These are phyloP conservation scores for Platycheirus albimanus DNA, from an alignment of 2,888 invertebrate species.

Conservation along the genomic window DNA sequence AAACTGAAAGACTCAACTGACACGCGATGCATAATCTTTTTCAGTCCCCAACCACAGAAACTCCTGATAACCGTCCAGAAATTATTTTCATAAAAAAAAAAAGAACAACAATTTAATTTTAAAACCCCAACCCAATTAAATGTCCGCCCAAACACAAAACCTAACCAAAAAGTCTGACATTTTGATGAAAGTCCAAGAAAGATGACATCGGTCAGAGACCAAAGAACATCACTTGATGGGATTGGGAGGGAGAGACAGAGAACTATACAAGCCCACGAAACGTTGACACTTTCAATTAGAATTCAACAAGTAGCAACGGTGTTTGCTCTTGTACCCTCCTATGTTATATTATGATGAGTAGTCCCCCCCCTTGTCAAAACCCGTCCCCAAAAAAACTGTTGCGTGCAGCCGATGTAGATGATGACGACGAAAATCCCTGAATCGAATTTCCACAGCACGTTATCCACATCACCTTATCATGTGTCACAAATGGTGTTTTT, in stretches of 20 bases:
- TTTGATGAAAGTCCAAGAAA: slow-evolving; percentile 63
- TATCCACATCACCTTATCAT: slow-evolving; percentile 59
- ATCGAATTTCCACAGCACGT: slow-evolving; percentile 58
- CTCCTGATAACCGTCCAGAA: slow-evolving; percentile 13
- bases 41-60: not conserved
- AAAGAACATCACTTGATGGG: slow-evolving; percentile 51
- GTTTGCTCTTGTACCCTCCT: not conserved
- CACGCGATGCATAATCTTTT: too few relatives aligned
- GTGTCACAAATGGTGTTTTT: slow-evolving; percentile 54
- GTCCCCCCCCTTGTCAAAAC: not conserved
- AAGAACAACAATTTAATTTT: slow-evolving; percentile 20
- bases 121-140: slow-evolving; percentile 56
- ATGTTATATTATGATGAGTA: too few relatives aligned
- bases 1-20: slow-evolving; percentile 18
- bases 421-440: slow-evolving; percentile 41
- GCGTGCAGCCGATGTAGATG: slow-evolving; percentile 52
- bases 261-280: slow-evolving; percentile 36
- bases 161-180: slow-evolving; percentile 9
- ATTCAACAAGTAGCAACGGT: slow-evolving; percentile 40
- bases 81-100: not conserved
- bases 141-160: slow-evolving; percentile 55
- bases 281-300: slow-evolving; percentile 61
- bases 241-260: not conserved
- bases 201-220: slow-evolving; percentile 63
- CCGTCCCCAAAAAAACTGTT: slow-evolving; percentile 34